Conservation (phyloP, 2,888 invertebrate genomes). For the Cynaeus angustus region DNA sequence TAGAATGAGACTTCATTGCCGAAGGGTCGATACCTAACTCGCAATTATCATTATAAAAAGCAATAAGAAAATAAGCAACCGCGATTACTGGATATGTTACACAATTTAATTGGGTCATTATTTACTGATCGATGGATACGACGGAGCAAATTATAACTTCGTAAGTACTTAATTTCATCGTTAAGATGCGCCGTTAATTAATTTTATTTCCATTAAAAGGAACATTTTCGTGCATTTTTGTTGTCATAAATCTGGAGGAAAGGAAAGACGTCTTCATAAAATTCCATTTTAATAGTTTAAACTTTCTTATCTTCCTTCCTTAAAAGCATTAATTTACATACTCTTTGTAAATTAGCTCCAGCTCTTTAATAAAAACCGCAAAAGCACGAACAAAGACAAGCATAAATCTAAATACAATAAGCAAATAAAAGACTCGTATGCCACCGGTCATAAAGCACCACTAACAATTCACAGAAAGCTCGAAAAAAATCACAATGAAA, state of each 20-base stretch:
- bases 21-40: constrained; percentile 25
- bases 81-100: constrained; percentile 28
- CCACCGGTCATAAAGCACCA: constrained; percentile 18
- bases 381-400: constrained; percentile 1
- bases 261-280: constrained; percentile 40
- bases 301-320: constrained; percentile 43
- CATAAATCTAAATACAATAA: constrained; percentile 33
- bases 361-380: constrained; percentile 17
- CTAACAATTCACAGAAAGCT: constrained; percentile 12
- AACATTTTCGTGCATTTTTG: constrained; percentile 31
- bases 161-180: constrained; percentile 32
- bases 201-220: constrained; percentile 40
- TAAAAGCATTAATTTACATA: constrained; percentile 42
- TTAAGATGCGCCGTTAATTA: constrained; percentile 27
- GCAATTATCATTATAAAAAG: constrained; percentile 35
- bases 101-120: constrained; percentile 41
- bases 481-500: constrained; percentile 15
- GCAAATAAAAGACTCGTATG: constrained; percentile 10
- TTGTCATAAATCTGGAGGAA: constrained; percentile 31
- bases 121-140: constrained; percentile 36
- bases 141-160: constrained; percentile 32
- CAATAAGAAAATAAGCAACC: constrained; percentile 21
- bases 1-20: constrained; percentile 23
- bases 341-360: constrained; percentile 36
- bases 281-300: constrained; percentile 38